Percentiles rank a stretch among this genome's conserved stretches.
phyloP scores from a whole-genome alignment of 2,888 invertebrate species.

The Acronicta leporina region DNA sequence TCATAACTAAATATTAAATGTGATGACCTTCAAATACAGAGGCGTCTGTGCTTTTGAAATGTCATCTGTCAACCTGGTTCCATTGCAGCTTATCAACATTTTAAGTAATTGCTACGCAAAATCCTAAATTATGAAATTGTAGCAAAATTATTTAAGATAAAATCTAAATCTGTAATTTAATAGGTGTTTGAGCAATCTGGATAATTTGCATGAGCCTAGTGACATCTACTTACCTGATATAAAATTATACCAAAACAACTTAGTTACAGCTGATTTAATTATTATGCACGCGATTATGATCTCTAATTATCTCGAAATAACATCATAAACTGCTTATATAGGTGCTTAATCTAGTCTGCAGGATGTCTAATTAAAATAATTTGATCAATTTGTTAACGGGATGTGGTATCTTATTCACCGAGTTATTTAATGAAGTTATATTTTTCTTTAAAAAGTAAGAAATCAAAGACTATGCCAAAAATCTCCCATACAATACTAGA shows the following conservation, averaged over 20 bases:
- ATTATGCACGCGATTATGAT: conserved; percentile 34
- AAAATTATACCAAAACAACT: conserved; percentile 37
- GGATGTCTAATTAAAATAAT: conserved; percentile 37
- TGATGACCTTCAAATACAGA: not conserved
- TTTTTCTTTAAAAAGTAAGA: too few relatives aligned
- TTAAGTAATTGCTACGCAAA: conserved; percentile 16
- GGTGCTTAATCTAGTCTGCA: conserved; percentile 15
- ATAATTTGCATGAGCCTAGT: conserved; percentile 41
- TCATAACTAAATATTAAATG: not conserved
- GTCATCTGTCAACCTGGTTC: not conserved
- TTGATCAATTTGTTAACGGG: conserved; percentile 14
- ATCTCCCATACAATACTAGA: too few relatives aligned
- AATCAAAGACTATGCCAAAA: too few relatives aligned
- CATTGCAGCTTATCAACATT: conserved; percentile 11
- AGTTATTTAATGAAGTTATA: too few relatives aligned
- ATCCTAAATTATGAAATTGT: conserved; percentile 37
- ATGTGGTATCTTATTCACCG: not conserved
- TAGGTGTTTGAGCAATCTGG: conserved; percentile 48
- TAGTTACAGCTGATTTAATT: conserved; percentile 32
- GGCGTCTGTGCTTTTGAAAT: not conserved
- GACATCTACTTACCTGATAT: conserved; percentile 30
- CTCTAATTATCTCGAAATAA: conserved; percentile 27
- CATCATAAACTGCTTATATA: conserved; percentile 22
- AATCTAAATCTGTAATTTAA: conserved; percentile 51
- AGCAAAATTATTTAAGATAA: conserved; percentile 50